Evolutionary conservation across 2,888 invertebrate genomes (phyloP).

Genomic region (Ferdinandea cuprea): DNA sequence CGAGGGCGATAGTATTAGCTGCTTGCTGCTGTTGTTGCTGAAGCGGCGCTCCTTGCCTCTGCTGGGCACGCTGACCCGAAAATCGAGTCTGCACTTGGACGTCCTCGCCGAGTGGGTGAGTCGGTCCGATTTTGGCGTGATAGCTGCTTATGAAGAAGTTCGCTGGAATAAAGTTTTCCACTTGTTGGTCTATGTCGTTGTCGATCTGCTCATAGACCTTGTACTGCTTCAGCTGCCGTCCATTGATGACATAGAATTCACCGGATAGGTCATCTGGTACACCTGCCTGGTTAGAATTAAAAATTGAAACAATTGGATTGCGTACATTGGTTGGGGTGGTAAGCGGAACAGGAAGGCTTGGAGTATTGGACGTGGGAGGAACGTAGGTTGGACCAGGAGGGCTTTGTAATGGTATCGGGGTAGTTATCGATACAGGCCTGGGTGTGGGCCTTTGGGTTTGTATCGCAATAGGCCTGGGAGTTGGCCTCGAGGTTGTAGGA

Average conservation of each 20-base stretch:
- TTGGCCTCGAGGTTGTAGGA: constrained; percentile 19
- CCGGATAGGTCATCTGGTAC: not conserved
- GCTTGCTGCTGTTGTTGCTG: constrained; percentile 41
- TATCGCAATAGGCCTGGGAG: not conserved
- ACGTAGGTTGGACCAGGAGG: not conserved
- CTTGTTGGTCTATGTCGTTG: constrained; percentile 80
- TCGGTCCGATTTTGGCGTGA: constrained; percentile 77
- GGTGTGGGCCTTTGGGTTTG: constrained; percentile 11
- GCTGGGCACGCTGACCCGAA: constrained; percentile 64
- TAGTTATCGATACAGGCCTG: constrained; percentile 9
- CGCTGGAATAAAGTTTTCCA: constrained; percentile 78
- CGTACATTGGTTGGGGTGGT: constrained; percentile 13
- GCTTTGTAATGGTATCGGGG: constrained; percentile 5
- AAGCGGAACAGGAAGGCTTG: constrained; percentile 12
- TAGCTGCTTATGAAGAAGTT: constrained; percentile 78
- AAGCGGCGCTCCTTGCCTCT: constrained; percentile 32
- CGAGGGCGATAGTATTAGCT: constrained; percentile 80
- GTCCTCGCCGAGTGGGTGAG: constrained; percentile 69
- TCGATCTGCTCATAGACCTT: constrained; percentile 82
- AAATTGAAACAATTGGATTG: constrained; percentile 27
- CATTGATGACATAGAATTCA: constrained; percentile 79
- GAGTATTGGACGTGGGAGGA: not conserved
- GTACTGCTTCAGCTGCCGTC: constrained; percentile 82
- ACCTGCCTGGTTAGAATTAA: constrained; percentile 53
- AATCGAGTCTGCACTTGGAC: constrained; percentile 55